Percentiles rank a stretch among this genome's conserved stretches.
Evolutionary conservation across 2,888 invertebrate species (phyloP).

Genomic region (Notodonta ziczac): DNA sequence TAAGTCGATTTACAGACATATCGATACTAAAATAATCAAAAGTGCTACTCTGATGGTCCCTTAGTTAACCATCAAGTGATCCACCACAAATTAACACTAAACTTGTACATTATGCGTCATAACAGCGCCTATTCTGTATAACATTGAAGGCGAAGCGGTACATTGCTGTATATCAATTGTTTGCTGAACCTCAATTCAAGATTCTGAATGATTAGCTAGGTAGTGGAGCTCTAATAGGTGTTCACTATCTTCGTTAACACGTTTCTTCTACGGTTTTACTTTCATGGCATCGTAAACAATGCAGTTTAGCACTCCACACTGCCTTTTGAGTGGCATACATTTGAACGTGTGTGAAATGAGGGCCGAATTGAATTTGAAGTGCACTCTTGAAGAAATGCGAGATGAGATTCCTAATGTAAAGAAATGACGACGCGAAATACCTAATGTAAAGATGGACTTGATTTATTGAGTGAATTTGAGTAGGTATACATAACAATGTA

Average conservation of each 20-base stretch:
- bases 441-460: no score
- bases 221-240: conserved; percentile 14
- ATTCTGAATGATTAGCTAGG: conserved; percentile 32
- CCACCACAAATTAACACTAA: no score
- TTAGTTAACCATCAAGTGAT: no score
- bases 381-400: no score
- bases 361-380: no score
- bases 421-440: no score
- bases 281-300: conserved; percentile 28
- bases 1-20: no score
- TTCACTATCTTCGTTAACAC: conserved; percentile 13
- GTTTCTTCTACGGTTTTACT: conserved; percentile 32
- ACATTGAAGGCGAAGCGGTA: conserved; percentile 13
- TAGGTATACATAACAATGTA: no score
- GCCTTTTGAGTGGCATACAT: conserved; percentile 19
- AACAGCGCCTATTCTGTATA: neutral
- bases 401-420: no score
- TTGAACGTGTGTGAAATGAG: neutral
- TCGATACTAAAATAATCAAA: no score
- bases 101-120: neutral
- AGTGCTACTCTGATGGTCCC: no score
- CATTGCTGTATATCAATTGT: conserved; percentile 31
- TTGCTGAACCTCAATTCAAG: conserved; percentile 23
- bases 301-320: conserved; percentile 28
- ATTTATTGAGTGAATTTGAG: no score